Evolutionary conservation across 2,113 vertebrate species (phyloP), one percentile per base, ranked within the genome.

Genomic region (Peromyscus leucopus): DNA sequence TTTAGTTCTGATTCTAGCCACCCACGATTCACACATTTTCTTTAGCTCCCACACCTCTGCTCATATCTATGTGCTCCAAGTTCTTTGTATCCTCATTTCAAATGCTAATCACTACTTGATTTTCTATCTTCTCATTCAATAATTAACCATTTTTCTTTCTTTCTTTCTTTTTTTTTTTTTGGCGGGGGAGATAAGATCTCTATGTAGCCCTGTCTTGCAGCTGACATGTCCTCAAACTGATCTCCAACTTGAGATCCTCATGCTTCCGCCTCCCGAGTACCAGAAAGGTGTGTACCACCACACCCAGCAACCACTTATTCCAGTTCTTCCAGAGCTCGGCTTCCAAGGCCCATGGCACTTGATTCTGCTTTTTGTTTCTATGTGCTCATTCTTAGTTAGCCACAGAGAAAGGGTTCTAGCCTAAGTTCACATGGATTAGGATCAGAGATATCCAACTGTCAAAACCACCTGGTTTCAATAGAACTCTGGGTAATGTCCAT

Each of bases 1-100:
- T 82, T 94, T 93, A 57, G 90, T 39, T 83, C 74, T 59, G 31
- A 93, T 86, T 61, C 16, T 67, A 65, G 31, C 57, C 84, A 97
- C 9, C 42, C 31, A 51, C 22, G 36, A 89, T 88, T 55, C 48
- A 33, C 0, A 9, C 10, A 42, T 95, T 91, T 93, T 59, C 79
- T 82, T 89, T 67, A 21, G 39, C 63, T 85, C 84, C 61, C 39
- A 86, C 15, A 42, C 24, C 75, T 36, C 75, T 78, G 22, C 19
- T 17, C 16, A 12, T 22, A 80, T 31, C 26, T 86, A 24, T 67
- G 26, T 48, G 26, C 26, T 65, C 39, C 19, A 67, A 12, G 16
- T 48, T 67, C 28, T 86, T 42, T 46, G n/a, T 39, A 65, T 46
- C 8, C 42, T 79, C 36, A 85, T 63, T 72, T 61, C 71, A 69